Evolutionary conservation across 2,797 vertebrate species (phyloP).

Genomic region (Lophius americanus): DNA sequence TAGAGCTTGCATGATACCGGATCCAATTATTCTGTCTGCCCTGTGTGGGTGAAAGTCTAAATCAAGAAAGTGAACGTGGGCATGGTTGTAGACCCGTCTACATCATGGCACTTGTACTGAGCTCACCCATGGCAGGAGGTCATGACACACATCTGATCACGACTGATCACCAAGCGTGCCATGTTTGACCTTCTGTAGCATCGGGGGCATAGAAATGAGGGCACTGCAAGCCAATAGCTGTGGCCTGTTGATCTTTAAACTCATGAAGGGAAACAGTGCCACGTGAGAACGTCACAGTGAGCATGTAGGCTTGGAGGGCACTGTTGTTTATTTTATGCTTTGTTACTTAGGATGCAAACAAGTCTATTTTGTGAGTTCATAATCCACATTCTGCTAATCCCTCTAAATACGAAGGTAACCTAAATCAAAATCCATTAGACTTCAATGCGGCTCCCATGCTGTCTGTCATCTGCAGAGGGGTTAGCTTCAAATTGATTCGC

Average conservation of each 20-base stretch:
- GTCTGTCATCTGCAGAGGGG: conserved; percentile 19
- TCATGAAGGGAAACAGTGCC: conserved; percentile 32
- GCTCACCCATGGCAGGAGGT: conserved; percentile 23
- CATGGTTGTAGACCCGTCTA: neutral
- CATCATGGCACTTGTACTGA: conserved; percentile 1
- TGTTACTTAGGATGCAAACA: conserved; percentile 44
- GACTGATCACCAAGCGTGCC: conserved; percentile 1
- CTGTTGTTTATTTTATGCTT: conserved; percentile 39
- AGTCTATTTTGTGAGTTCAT: conserved; percentile 55
- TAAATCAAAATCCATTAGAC: conserved; percentile 72
- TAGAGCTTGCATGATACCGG: conserved; percentile 19
- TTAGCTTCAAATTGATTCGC: conserved; percentile 5
- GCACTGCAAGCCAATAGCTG: conserved; percentile 57
- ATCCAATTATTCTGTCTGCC: conserved; percentile 44
- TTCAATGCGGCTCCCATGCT: conserved; percentile 27
- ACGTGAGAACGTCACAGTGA: conserved; percentile 26
- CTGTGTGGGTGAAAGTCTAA: conserved; percentile 6
- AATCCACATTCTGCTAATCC: conserved; percentile 77
- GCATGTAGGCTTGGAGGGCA: neutral
- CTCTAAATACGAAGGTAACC: conserved; percentile 78
- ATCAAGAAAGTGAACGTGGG: neutral
- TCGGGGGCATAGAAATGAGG: conserved; percentile 52
- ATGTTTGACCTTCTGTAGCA: conserved; percentile 38
- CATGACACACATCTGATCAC: conserved; percentile 9
- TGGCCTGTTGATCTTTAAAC: conserved; percentile 51